Percentiles rank a stretch among this genome's conserved stretches.
phyloP scores from a whole-genome alignment of 2,888 invertebrate genomes.

The Cataglyphis albicans region DNA sequence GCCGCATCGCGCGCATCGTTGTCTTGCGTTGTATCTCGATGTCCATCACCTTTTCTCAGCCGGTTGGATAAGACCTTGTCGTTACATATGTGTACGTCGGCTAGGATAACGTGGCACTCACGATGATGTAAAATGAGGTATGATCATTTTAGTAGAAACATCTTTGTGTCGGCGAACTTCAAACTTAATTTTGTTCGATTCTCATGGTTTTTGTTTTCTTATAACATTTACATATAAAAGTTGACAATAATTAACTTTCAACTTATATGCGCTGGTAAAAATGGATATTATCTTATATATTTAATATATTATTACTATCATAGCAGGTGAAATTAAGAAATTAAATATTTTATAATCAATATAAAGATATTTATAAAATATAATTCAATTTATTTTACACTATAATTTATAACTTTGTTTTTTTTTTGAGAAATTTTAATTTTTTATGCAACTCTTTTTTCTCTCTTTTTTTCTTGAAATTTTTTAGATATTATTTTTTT shows the following conservation, averaged over 20 bases:
- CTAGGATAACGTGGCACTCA: background rate
- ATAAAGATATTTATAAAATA: background rate
- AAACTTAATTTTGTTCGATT: background rate
- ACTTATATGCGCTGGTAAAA: background rate
- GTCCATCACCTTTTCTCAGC: slow-evolving; percentile 37
- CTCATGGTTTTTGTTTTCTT: background rate
- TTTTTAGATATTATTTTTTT: background rate
- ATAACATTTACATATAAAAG: background rate
- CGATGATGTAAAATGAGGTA: background rate
- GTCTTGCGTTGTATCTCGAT: slow-evolving; percentile 42
- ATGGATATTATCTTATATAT: background rate
- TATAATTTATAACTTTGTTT: background rate
- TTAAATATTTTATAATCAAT: background rate
- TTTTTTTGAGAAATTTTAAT: background rate
- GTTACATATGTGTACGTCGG: background rate
- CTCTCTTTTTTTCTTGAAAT: background rate
- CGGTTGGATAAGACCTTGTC: slow-evolving; percentile 10
- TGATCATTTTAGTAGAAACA: background rate
- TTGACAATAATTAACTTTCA: background rate
- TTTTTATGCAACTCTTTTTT: background rate
- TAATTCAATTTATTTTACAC: background rate
- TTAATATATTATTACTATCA: background rate
- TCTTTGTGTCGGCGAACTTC: background rate
- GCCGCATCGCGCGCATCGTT: slow-evolving; percentile 7
- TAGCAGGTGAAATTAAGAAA: background rate